Evolutionary conservation across 2,113 vertebrate species (phyloP).

Genomic region (Sus scrofa): DNA sequence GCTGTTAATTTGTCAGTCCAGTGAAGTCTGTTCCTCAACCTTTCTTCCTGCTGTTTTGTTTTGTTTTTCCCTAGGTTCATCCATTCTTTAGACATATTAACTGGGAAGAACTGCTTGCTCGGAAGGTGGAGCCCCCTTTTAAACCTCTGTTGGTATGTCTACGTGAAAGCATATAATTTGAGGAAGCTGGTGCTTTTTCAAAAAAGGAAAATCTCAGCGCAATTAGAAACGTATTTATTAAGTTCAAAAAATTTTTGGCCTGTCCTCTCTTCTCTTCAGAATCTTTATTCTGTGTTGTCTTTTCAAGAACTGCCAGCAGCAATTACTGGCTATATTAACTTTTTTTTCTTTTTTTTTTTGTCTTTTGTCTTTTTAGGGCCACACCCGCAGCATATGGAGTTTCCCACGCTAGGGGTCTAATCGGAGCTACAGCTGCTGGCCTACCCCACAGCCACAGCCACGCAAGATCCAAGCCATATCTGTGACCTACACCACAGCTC

Average conservation of each 20-base stretch:
- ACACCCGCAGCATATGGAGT: no score
- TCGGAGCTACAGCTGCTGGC: no score
- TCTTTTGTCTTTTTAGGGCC: no score
- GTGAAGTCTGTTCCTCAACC: not conserved
- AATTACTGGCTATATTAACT: not conserved
- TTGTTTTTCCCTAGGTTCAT: slow-evolving; percentile 89
- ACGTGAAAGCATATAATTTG: not conserved
- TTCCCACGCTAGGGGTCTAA: no score
- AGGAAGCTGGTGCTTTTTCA: not conserved
- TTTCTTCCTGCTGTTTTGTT: not conserved
- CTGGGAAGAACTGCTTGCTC: slow-evolving; percentile 98
- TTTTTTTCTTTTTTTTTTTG: no score
- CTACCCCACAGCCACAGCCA: no score
- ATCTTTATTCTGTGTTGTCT: not conserved
- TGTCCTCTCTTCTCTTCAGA: slow-evolving; percentile 1
- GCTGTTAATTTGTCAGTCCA: not conserved
- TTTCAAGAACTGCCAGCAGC: slow-evolving; percentile 1
- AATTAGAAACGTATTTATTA: not conserved
- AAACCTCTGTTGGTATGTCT: slow-evolving; percentile 96
- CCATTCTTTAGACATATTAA: slow-evolving; percentile 97
- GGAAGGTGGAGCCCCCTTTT: slow-evolving; percentile 98
- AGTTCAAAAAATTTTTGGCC: not conserved
- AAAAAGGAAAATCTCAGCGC: slow-evolving; percentile 52
- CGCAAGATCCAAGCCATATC: no score
- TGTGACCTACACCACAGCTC: no score